Percentiles rank a stretch among this genome's conserved stretches.
Evolutionary conservation across 35 echinoderm and acorn worm genomes (phyloP).

Genomic region (Ophiothrix spiculata): DNA sequence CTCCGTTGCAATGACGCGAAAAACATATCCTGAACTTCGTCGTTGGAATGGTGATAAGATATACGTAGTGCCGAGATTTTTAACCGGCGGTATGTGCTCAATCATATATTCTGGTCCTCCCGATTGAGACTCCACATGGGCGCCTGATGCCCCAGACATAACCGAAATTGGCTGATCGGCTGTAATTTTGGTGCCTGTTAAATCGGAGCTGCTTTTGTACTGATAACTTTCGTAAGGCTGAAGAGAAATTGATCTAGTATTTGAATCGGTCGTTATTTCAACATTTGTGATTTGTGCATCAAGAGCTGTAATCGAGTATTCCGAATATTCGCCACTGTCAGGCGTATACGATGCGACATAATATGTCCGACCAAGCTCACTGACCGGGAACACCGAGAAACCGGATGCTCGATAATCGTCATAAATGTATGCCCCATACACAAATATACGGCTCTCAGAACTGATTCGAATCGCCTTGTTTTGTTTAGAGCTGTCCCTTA

Average conservation of each 20-base stretch:
- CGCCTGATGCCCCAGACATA: background rate
- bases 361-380: background rate
- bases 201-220: background rate
- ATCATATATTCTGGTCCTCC: background rate
- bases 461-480: background rate
- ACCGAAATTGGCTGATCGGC: background rate
- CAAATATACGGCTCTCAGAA: background rate
- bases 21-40: background rate
- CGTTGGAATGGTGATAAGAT: background rate
- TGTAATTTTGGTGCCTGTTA: background rate
- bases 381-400: background rate
- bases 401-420: background rate
- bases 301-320: background rate
- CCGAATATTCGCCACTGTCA: background rate
- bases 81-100: background rate
- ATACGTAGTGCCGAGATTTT: background rate
- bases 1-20: background rate
- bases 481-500: too few relatives aligned
- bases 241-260: background rate
- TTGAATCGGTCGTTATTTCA: background rate
- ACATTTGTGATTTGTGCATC: background rate
- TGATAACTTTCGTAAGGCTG: background rate
- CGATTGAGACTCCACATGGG: background rate
- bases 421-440: background rate
- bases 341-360: background rate